Base-by-base conservation (phyloP, 2,888 invertebrate species). In the Nomada flava region DNA sequence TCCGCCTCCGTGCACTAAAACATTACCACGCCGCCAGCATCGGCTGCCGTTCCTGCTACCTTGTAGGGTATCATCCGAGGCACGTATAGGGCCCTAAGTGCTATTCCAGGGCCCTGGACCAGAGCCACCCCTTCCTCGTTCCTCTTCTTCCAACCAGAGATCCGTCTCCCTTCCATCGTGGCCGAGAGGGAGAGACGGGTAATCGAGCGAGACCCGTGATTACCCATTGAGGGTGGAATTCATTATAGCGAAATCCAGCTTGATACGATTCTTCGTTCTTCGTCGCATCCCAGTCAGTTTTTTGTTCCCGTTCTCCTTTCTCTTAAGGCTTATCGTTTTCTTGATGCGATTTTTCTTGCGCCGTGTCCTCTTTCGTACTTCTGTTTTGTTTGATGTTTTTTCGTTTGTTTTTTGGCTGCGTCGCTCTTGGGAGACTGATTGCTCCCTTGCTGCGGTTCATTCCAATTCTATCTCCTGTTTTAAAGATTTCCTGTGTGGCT, bases 181-280 rank as follows among this genome's bases (percentile, higher is more conserved):
- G 70, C 82, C 85, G 80, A 79, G 76, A 77, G 70, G 79, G 72
- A 83, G 85, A 82, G 78, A 77, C 72, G 87, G 82, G 75, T 83
- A 82, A 88, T 85, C 84, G 83, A 86, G 87, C 88, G 83, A 89
- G 89, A 81, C 88, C 89, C 82, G 89, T 92, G 90, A 92, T 92
- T 92, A 91, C 91, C 90, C 86, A 85, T 91, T 90, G 92, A 92
- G 92, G 92, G 92, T 92, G 92, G 92, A 92, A 92, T 92, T 92
- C 92, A 91, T 92, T 92, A 92, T 88, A 86, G 85, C 85, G 88
- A 91, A 90, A 90, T 91, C 88, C 90, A 86, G 88, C 86, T 82
- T 74, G 86, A 88, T 89, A 84, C 85, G 47, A 74, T 68, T 62
- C 50, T 73, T 26, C 63, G 59, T 67, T 63, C 63, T 44, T 50